Evolutionary conservation across 2,797 vertebrate species (phyloP), one percentile per base, ranked within the genome.

Genomic region (Threskiornis aethiopicus): DNA sequence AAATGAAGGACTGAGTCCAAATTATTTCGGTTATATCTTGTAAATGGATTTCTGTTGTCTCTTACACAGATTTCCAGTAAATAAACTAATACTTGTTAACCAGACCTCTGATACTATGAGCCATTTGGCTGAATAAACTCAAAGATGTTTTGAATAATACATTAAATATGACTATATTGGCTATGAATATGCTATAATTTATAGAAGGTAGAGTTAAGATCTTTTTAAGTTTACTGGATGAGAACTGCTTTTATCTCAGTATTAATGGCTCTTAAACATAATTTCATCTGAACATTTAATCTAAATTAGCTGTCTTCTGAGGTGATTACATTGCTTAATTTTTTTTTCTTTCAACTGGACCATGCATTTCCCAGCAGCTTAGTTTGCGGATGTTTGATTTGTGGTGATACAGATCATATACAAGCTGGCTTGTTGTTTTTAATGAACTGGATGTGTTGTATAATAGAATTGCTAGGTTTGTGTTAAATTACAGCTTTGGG

Each of bases 391-490:
- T 95, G 91, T 94, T 96, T 97, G 96, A 97, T 98, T 96, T 97
- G 95, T 94, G 57, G 64, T 75, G 91, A 97, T 97, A 89, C n/a
- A 97, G 95, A 96, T 97, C 91, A 94, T 91, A 95, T 87, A 96
- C 86, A 96, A 92, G 66, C 75, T 93, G 94, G 51, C 69, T 97
- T 97, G 79, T 95, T 96, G 72, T 93, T 97, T 98, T 97, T 97
- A 98, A 98, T 97, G 96, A 98, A 89, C 90, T 97, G 91, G 51
- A 90, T 96, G 76, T 97, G 78, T 90, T 96, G 41, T 93, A 78
- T 97, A 97, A 95, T 89, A 71, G 84, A 97, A 97, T 93, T 95
- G 92, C 95, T 97, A 97, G 94, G 97, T 96, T 97, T 96, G 86
- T 97, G 87, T 75, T 96, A 97, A 97, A 97, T 95, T 97, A 88